Evolutionary conservation across 2,888 invertebrate species (phyloP).

Genomic region (Oeneis ivallda): DNA sequence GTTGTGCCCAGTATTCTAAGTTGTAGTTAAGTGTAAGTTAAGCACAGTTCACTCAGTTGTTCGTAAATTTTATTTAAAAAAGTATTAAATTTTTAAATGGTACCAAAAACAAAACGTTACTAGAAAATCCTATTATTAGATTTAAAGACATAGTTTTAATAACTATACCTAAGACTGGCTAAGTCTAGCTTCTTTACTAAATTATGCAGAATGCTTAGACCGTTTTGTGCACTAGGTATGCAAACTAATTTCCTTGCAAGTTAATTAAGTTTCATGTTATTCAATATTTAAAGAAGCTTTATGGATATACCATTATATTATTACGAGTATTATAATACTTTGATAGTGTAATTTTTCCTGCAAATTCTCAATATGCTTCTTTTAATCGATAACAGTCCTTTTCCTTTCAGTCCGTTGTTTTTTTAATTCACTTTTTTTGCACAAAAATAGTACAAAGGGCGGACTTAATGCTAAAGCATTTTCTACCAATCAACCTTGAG

Average conservation of each 20-base stretch:
- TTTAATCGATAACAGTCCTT: too few relatives aligned
- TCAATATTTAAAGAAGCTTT: conserved; percentile 1
- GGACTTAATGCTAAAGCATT: too few relatives aligned
- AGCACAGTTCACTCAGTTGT: too few relatives aligned
- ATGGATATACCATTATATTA: neutral
- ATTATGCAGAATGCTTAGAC: conserved; percentile 15
- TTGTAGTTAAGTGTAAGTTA: too few relatives aligned
- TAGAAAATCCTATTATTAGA: conserved; percentile 1
- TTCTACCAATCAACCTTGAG: too few relatives aligned
- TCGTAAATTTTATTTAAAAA: too few relatives aligned
- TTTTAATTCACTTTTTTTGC: too few relatives aligned
- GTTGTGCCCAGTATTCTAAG: too few relatives aligned
- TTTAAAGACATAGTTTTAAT: conserved; percentile 14
- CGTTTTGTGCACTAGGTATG: conserved; percentile 17
- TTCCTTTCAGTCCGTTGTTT: too few relatives aligned
- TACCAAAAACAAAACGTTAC: conserved; percentile 6
- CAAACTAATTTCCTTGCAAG: conserved; percentile 18
- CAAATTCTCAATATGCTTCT: too few relatives aligned
- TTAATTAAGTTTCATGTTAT: conserved; percentile 18
- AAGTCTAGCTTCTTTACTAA: conserved; percentile 2
- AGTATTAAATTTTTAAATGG: neutral
- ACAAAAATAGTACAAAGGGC: too few relatives aligned
- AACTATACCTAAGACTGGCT: neutral
- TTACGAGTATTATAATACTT: neutral
- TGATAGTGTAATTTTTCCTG: neutral